phyloP scores from a whole-genome alignment of 2,888 invertebrate species.

The Aphrophora alni region DNA sequence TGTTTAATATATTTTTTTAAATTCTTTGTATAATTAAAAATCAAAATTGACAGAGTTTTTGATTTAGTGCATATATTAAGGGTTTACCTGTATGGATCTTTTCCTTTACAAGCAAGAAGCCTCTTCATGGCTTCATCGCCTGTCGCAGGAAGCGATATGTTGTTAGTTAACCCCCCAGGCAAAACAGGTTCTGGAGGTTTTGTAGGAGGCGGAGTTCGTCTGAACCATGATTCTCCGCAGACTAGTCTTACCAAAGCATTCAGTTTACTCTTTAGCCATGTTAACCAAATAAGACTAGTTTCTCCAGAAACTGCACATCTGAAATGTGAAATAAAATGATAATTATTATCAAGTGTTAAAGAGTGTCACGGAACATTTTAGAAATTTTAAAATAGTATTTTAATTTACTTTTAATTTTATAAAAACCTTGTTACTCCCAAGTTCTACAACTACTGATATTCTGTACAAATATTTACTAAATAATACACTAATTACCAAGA shows the following conservation, averaged over 20 bases:
- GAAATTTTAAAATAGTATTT: no score
- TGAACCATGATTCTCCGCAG: slow-evolving; percentile 33
- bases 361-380: no score
- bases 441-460: no score
- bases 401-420: no score
- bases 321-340: background rate
- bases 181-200: slow-evolving; percentile 42
- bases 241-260: slow-evolving; percentile 17
- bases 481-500: no score
- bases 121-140: slow-evolving; percentile 96
- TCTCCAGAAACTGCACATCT: slow-evolving; percentile 39
- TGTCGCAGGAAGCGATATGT: slow-evolving; percentile 84
- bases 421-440: no score
- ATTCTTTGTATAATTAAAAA: no score
- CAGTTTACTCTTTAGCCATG: slow-evolving; percentile 12
- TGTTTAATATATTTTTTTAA: no score
- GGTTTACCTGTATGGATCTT: slow-evolving; percentile 84
- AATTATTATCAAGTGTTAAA: no score
- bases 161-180: slow-evolving; percentile 66
- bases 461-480: no score
- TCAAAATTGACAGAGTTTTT: no score
- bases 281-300: slow-evolving; percentile 36
- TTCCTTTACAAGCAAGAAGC: slow-evolving; percentile 90
- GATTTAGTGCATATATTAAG: no score
- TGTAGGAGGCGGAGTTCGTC: slow-evolving; percentile 51